Percentiles rank a stretch among this genome's conserved stretches.
Evolutionary conservation across 2,797 vertebrate genomes (phyloP).

Genomic region (Varecia variegata): DNA sequence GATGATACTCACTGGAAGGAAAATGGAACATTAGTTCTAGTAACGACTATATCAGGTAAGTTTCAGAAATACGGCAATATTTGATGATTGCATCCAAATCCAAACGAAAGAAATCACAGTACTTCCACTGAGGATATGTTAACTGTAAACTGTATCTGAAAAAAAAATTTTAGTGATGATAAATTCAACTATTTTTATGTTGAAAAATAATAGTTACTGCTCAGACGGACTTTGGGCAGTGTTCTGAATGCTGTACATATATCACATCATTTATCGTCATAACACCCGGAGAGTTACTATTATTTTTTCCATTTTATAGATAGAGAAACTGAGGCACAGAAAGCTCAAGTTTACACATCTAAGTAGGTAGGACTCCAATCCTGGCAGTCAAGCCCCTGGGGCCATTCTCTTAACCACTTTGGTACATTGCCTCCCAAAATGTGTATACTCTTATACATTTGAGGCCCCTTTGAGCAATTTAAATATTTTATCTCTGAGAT

Average conservation of each 20-base stretch:
- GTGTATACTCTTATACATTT: neutral
- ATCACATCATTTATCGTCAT: neutral
- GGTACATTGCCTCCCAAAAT: neutral
- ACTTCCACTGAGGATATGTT: neutral
- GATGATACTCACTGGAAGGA: conserved; percentile 96
- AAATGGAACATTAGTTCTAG: conserved; percentile 93
- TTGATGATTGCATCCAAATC: neutral
- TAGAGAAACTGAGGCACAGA: neutral
- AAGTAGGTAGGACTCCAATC: neutral
- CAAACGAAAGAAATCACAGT: neutral
- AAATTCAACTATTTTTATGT: neutral
- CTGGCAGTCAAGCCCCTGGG: neutral
- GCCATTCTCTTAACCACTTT: neutral
- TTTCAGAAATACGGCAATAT: conserved; percentile 12
- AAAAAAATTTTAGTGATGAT: neutral
- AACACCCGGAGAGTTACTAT: neutral
- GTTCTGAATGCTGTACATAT: neutral
- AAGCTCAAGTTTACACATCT: neutral
- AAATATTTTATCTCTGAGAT: neutral
- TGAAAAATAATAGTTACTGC: neutral
- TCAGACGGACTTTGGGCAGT: neutral
- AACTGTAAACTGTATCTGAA: neutral
- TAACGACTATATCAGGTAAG: conserved; percentile 91
- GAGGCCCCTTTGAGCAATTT: neutral
- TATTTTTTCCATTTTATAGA: neutral